A percentile compares a stretch with the other conserved stretches of the same genome.
Conservation (phyloP, 2,797 vertebrate genomes). For the Siniperca obscura region DNA sequence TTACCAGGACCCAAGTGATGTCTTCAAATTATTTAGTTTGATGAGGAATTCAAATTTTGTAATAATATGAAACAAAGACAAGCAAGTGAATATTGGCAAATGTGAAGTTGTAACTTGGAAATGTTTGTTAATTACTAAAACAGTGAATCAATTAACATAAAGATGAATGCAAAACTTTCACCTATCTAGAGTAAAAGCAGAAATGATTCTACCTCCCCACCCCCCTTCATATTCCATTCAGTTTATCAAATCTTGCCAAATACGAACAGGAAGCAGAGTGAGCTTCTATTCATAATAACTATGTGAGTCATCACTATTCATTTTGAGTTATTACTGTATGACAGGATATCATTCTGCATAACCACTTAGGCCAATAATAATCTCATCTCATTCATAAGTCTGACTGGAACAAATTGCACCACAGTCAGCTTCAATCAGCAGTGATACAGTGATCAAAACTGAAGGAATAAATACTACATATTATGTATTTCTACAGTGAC, state of each 20-base stretch:
- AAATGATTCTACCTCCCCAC: slow-evolving; percentile 20
- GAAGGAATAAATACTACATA: slow-evolving; percentile 52
- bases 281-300: slow-evolving; percentile 69
- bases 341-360: slow-evolving; percentile 74
- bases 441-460: slow-evolving; percentile 57
- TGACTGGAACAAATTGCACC: slow-evolving; percentile 71
- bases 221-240: slow-evolving; percentile 47
- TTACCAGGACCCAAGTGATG: slow-evolving; percentile 6
- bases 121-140: slow-evolving; percentile 6
- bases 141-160: neutral
- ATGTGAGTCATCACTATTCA: slow-evolving; percentile 73
- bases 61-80: neutral
- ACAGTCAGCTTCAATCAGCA: slow-evolving; percentile 67
- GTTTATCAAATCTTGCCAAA: slow-evolving; percentile 66
- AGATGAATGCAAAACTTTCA: slow-evolving; percentile 27
- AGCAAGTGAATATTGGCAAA: neutral
- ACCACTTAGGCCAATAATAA: slow-evolving; percentile 74
- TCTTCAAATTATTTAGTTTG: neutral
- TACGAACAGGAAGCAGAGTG: slow-evolving; percentile 70
- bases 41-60: neutral
- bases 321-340: slow-evolving; percentile 71
- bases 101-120: neutral
- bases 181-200: slow-evolving; percentile 33
- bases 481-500: slow-evolving; percentile 24
- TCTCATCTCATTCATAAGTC: slow-evolving; percentile 67